Conservation (phyloP, 2,797 vertebrate genomes). For the Neomorphus geoffroyi region DNA sequence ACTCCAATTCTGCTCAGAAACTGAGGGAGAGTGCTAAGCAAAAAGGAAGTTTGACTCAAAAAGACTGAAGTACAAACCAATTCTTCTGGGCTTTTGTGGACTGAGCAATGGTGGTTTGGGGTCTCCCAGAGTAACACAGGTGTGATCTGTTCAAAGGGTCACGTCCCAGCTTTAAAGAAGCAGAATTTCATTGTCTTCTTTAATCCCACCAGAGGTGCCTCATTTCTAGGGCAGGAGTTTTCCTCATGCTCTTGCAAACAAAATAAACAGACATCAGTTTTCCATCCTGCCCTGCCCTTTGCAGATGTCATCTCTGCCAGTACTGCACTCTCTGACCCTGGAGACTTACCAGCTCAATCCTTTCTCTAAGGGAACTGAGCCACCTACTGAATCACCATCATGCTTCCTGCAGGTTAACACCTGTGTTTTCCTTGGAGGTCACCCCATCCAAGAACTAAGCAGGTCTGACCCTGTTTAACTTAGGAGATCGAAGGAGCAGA, state of each 20-base stretch:
- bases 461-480: background rate
- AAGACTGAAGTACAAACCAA: background rate
- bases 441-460: background rate
- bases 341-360: background rate
- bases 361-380: background rate
- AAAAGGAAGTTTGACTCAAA: background rate
- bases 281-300: constrained; percentile 21
- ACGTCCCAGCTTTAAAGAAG: background rate
- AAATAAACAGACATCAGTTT: background rate
- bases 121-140: background rate
- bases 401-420: background rate
- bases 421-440: constrained; percentile 42
- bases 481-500: background rate
- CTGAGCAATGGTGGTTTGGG: background rate
- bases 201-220: background rate
- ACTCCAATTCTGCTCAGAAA: background rate
- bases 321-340: background rate
- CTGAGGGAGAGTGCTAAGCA: background rate
- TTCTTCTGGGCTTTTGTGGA: background rate
- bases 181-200: background rate
- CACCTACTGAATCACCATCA: background rate
- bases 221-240: background rate
- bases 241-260: background rate
- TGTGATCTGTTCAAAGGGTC: background rate
- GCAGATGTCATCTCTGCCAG: constrained; percentile 18